These are phyloP conservation scores for Laupala kohalensis DNA, from an alignment of 1,140 invertebrate genomes.

Conservation along the genomic window DNA sequence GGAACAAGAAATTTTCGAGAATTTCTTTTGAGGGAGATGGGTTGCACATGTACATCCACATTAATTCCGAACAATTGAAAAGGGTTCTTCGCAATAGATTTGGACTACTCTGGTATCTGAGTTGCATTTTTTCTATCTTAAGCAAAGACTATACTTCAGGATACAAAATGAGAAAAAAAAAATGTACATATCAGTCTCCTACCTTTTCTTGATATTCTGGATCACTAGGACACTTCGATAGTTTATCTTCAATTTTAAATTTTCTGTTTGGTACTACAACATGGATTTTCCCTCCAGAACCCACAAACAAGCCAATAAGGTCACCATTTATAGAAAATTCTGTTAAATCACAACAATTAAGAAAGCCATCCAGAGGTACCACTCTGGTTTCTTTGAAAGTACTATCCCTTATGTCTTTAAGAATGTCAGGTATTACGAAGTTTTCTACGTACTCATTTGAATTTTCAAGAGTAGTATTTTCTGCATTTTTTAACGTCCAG, in stretches of 20 bases:
- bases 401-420: not conserved
- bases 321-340: not conserved
- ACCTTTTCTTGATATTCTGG: not conserved
- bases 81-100: no score
- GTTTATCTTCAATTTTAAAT: not conserved
- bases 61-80: no score
- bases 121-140: no score
- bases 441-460: not conserved
- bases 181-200: no score
- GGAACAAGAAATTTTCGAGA: no score
- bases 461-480: no score
- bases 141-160: no score
- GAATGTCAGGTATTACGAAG: not conserved
- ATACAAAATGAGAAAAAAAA: not conserved
- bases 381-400: not conserved
- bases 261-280: not conserved
- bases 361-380: not conserved
- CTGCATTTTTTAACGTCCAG: no score
- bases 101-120: no score
- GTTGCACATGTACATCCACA: no score
- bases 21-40: no score
- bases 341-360: not conserved
- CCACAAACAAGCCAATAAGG: not conserved
- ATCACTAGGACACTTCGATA: not conserved
- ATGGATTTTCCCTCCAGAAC: not conserved